Conservation (phyloP, 2,113 vertebrate species). For the Mustela lutreola region DNA sequence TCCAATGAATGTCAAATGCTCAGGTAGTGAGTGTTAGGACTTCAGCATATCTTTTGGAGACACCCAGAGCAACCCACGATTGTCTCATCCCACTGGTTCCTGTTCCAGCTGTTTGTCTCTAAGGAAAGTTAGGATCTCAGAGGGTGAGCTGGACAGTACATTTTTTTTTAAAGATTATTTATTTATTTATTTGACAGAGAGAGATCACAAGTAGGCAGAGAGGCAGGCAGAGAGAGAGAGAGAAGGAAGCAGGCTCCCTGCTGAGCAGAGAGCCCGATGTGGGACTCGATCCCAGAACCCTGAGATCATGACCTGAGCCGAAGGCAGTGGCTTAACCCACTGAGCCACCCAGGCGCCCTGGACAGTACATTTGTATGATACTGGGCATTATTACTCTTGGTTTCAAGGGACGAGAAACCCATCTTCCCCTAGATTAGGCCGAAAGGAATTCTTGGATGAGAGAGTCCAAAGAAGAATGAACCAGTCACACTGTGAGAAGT, state of each 20-base stretch:
- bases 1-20: not conserved
- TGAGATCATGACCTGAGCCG: no score
- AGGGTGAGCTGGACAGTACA: not conserved
- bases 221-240: no score
- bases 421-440: not conserved
- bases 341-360: not conserved
- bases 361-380: not conserved
- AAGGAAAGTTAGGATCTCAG: not conserved
- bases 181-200: no score
- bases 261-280: no score
- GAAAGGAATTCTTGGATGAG: not conserved
- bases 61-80: not conserved
- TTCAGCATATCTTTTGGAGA: not conserved
- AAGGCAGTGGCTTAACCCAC: no score
- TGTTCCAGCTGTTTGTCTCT: not conserved
- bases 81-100: not conserved
- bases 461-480: not conserved
- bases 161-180: not conserved
- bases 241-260: no score
- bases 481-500: not conserved
- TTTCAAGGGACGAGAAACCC: not conserved
- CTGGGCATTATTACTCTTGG: not conserved
- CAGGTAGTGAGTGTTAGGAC: not conserved
- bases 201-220: no score
- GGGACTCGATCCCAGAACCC: no score